These are phyloP conservation scores for Aplocera efformata DNA, from an alignment of 2,888 invertebrate genomes.

Conservation along the genomic window DNA sequence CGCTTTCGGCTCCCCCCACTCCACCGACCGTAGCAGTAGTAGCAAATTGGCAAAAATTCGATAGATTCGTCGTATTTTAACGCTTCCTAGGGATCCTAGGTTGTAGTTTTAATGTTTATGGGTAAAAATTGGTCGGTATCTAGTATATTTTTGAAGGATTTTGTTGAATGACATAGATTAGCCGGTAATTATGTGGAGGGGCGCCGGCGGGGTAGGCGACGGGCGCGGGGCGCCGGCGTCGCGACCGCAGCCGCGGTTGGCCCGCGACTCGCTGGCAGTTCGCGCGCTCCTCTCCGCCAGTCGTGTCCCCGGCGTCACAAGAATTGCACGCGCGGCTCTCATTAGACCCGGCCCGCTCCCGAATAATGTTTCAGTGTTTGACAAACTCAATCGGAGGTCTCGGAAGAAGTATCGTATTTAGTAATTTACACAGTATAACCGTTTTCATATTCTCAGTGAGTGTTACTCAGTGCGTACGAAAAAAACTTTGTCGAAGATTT, in stretches of 20 bases:
- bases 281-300: conserved; percentile 50
- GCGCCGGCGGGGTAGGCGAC: conserved; percentile 40
- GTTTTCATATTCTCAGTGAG: conserved; percentile 80
- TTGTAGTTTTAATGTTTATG: conserved; percentile 15
- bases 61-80: not conserved
- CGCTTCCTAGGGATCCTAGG: not conserved
- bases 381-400: conserved; percentile 79
- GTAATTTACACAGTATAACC: conserved; percentile 77
- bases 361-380: conserved; percentile 81
- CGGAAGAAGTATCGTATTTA: conserved; percentile 76
- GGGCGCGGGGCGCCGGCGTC: conserved; percentile 36
- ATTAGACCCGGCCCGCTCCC: conserved; percentile 75
- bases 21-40: conserved; percentile 3
- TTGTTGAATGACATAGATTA: conserved; percentile 63
- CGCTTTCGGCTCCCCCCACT: conserved; percentile 31
- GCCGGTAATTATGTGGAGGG: conserved; percentile 22
- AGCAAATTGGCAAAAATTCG: conserved; percentile 1
- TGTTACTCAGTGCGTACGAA: conserved; percentile 80
- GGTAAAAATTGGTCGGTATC: conserved; percentile 11
- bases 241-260: conserved; percentile 45
- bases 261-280: conserved; percentile 39
- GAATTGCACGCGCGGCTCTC: conserved; percentile 75
- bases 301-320: conserved; percentile 74
- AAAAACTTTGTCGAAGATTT: conserved; percentile 81
- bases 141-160: conserved; percentile 48